phyloP scores from a whole-genome alignment of 1,140 invertebrate genomes.

The Venustaconcha ellipsiformis region DNA sequence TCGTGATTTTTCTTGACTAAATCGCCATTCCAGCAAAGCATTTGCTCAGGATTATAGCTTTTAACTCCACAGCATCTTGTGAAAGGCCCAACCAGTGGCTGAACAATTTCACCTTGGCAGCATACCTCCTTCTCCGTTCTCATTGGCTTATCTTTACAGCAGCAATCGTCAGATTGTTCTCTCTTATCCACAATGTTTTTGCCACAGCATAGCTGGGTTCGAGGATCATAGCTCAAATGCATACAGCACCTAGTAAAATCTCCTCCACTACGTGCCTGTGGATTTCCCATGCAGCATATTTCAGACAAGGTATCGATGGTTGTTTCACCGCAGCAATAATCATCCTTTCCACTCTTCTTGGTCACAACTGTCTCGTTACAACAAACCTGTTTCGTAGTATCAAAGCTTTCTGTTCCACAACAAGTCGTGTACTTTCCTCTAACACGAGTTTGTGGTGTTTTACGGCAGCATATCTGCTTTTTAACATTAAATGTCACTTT shows the following conservation, averaged over 20 bases:
- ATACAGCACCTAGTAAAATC: slow-evolving; percentile 11
- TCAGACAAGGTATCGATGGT: slow-evolving; percentile 10
- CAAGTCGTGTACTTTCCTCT: slow-evolving; percentile 5
- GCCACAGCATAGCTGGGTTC: background rate
- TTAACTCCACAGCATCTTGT: slow-evolving; percentile 11
- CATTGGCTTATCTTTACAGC: slow-evolving; percentile 7
- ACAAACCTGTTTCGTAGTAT: background rate
- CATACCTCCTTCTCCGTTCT: slow-evolving; percentile 1
- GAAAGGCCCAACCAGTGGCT: background rate
- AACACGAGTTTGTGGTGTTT: background rate
- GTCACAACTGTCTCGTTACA: slow-evolving; percentile 1
- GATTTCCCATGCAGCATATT: slow-evolving; percentile 8
- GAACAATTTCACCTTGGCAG: slow-evolving; percentile 8
- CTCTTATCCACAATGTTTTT: slow-evolving; percentile 1
- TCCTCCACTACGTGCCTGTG: slow-evolving; percentile 1
- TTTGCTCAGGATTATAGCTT: slow-evolving; percentile 1
- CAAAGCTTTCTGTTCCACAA: slow-evolving; percentile 8
- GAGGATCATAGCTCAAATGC: slow-evolving; percentile 1
- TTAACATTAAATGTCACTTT: background rate
- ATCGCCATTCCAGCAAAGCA: slow-evolving; percentile 15
- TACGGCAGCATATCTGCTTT: slow-evolving; percentile 8
- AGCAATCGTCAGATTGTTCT: slow-evolving; percentile 14
- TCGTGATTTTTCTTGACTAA: background rate
- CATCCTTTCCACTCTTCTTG: slow-evolving; percentile 6
- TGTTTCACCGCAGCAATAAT: slow-evolving; percentile 15